Conservation (phyloP, 1,140 invertebrate species). For the Bombus soroeensis region DNA sequence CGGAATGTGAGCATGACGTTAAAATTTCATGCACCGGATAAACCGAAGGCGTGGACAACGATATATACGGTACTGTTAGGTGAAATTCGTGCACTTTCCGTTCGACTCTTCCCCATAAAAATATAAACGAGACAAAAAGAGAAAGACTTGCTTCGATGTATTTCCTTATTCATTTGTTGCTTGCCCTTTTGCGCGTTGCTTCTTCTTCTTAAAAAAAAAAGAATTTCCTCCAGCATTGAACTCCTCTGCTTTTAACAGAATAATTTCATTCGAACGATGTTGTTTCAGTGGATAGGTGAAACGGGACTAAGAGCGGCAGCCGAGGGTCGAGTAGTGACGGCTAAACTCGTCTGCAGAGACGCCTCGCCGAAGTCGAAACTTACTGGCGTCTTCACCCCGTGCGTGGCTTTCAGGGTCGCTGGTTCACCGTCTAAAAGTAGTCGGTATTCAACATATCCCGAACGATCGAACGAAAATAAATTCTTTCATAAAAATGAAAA, state of each 20-base stretch:
- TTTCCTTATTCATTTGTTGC: background rate
- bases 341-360: conserved; percentile 91
- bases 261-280: background rate
- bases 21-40: background rate
- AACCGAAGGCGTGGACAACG: background rate
- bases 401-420: conserved; percentile 92
- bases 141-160: too few relatives aligned
- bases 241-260: background rate
- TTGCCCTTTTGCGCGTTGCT: background rate
- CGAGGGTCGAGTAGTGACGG: conserved; percentile 90
- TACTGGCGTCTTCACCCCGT: conserved; percentile 89
- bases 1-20: background rate
- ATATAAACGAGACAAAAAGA: background rate
- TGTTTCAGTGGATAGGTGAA: conserved; percentile 91
- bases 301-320: conserved; percentile 87
- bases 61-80: background rate
- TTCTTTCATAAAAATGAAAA: background rate
- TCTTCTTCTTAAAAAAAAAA: background rate
- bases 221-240: too few relatives aligned
- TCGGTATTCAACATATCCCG: conserved; percentile 79
- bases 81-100: background rate
- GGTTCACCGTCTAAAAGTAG: conserved; percentile 89
- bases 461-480: background rate
- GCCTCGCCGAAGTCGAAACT: conserved; percentile 83
- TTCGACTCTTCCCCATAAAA: background rate